Evolutionary conservation across 2,888 invertebrate species (phyloP), one percentile per base, ranked within the genome.

Genomic region (Chloromyia formosa): DNA sequence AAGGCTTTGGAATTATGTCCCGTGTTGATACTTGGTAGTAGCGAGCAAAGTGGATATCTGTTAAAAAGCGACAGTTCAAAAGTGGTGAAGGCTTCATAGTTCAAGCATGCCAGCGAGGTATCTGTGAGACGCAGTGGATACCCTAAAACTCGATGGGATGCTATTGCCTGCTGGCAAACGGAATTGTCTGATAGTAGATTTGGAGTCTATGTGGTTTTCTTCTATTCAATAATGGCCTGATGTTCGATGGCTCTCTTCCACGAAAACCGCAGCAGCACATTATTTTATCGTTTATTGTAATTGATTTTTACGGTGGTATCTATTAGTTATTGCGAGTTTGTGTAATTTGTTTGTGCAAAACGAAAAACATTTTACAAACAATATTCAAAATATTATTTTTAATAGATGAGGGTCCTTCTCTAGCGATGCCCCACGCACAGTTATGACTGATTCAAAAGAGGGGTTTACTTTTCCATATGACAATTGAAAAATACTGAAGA

Each of bases 261-360:
- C 53, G 49, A 22, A 68, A 68, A 68, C 66, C 66, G 45, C 66
- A 68, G 45, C 66, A 68, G 61, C 61, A 27, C 66, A 68, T 68
- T 3, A 56, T 71, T 71, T 56, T 40, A 71, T 71, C 71, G 27
- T 71, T 71, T 20, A 16, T 14, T 7, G 56, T 71, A 56, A 71
- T 71, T 58, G 71, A 71, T 71, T 71, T 71, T 71, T 54, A 71
- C 23, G 49, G 54, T 54, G 49, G 16, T 23, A 54, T 35, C 27
- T 56, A 56, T 71, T 71, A 71, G 54, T 9, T 10, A 54, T n/a
- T 56, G 71, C 54, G 56, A 42, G 35, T 18, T 71, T 12, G 71
- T 56, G 71, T 71, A 71, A 16, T 61, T 61, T 61, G 4, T 61
- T n/a, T n/a, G 5, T 22, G 10, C 12, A 61, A 61, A 7, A 23